A percentile compares a stretch with the other conserved stretches of the same genome.
phyloP scores from a whole-genome alignment of 1,140 invertebrate genomes.

The Procambarus virginalis region DNA sequence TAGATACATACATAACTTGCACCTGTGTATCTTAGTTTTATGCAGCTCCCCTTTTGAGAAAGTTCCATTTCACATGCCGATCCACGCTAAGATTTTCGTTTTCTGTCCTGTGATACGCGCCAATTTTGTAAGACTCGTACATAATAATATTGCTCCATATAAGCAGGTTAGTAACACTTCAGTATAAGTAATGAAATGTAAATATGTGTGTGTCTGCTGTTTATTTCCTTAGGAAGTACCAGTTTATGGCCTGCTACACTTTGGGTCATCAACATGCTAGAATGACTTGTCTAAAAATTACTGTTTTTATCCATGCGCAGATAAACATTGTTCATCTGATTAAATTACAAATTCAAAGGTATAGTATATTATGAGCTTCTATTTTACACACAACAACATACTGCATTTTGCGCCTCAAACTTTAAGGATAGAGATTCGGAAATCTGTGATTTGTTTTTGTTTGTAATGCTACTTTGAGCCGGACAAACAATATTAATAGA shows the following conservation, averaged over 20 bases:
- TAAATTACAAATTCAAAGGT: too few relatives aligned
- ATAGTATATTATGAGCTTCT: too few relatives aligned
- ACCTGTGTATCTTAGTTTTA: background rate
- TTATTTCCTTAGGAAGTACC: conserved; percentile 53
- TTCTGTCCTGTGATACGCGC: conserved; percentile 68
- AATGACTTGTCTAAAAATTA: conserved; percentile 8
- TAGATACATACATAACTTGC: conserved; percentile 12
- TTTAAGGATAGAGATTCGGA: background rate
- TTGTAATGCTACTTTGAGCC: too few relatives aligned
- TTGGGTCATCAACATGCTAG: conserved; percentile 31
- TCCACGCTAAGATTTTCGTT: conserved; percentile 66
- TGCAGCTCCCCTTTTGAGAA: conserved; percentile 53
- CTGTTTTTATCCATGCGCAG: background rate
- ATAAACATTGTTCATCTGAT: too few relatives aligned
- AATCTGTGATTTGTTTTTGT: background rate
- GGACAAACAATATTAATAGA: background rate
- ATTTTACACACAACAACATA: too few relatives aligned
- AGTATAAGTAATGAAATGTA: conserved; percentile 61
- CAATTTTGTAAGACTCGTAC: conserved; percentile 67
- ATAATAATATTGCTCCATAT: conserved; percentile 64
- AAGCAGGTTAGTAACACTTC: conserved; percentile 62
- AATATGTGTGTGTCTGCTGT: conserved; percentile 64
- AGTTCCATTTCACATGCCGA: conserved; percentile 66
- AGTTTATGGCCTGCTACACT: conserved; percentile 40
- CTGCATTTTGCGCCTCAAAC: background rate